These are phyloP conservation scores for Eueides isabella DNA, from an alignment of 1,140 invertebrate genomes.

Conservation along the genomic window DNA sequence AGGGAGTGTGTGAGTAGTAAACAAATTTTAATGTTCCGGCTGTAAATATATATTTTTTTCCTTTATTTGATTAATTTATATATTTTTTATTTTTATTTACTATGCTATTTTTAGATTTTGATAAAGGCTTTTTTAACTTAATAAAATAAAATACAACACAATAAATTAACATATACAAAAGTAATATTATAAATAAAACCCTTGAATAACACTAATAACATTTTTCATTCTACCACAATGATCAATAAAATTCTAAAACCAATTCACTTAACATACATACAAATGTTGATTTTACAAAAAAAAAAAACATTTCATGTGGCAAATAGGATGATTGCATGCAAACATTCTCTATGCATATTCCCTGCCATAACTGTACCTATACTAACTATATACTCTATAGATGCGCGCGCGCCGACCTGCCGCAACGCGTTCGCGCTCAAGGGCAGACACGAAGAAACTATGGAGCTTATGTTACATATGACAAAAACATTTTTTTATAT, in stretches of 20 bases:
- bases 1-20: too few relatives aligned
- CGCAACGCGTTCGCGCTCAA: conserved; percentile 47
- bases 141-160: not conserved
- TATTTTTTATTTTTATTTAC: too few relatives aligned
- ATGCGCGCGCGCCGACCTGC: conserved; percentile 42
- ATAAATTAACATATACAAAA: not conserved
- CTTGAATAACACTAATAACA: not conserved
- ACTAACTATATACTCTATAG: conserved; percentile 18
- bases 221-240: not conserved
- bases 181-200: not conserved
- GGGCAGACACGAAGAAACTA: conserved; percentile 35
- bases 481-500: not conserved
- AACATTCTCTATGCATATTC: conserved; percentile 36
- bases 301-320: conserved; percentile 28
- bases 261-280: conserved; percentile 19
- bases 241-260: conserved; percentile 22
- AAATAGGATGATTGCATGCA: conserved; percentile 35
- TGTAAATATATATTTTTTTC: too few relatives aligned
- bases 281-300: conserved; percentile 37
- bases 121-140: not conserved
- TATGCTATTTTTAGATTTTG: too few relatives aligned
- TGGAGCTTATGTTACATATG: conserved; percentile 22
- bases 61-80: too few relatives aligned
- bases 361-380: conserved; percentile 42
- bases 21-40: not conserved